phyloP scores from a whole-genome alignment of 2,113 vertebrate species.

The Neolamprologus variostigma region DNA sequence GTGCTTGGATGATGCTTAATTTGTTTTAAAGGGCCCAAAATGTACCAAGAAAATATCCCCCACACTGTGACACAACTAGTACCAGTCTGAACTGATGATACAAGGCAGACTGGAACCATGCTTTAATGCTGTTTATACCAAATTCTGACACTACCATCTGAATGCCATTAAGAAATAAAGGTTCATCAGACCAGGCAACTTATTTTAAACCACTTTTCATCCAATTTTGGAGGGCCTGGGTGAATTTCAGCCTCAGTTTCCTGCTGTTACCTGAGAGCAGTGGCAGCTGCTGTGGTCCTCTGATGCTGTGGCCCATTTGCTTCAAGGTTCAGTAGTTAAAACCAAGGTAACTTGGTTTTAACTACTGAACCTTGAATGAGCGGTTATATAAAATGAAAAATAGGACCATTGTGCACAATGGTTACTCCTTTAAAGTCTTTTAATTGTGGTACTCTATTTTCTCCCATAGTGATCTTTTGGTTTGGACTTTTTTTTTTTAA shows the following conservation, averaged over 20 bases:
- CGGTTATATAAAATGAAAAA: not conserved
- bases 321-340: not conserved
- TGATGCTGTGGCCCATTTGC: not conserved
- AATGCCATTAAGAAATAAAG: not conserved
- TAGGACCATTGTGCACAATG: not conserved
- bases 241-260: not conserved
- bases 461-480: not conserved
- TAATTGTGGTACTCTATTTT: not conserved
- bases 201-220: not conserved
- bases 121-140: not conserved
- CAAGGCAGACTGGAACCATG: not conserved
- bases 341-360: too few relatives aligned
- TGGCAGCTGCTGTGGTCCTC: not conserved
- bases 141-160: not conserved
- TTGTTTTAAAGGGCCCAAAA: not conserved
- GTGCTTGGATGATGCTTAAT: not conserved
- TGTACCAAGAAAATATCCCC: not conserved
- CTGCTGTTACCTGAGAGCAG: not conserved
- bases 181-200: not conserved
- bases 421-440: not conserved
- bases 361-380: not conserved
- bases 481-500: accelerated
- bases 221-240: not conserved
- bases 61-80: not conserved
- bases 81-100: not conserved